Percentiles rank a stretch among this genome's conserved stretches.
Conservation (phyloP, 2,797 vertebrate species). For the Myotis vivesi region DNA sequence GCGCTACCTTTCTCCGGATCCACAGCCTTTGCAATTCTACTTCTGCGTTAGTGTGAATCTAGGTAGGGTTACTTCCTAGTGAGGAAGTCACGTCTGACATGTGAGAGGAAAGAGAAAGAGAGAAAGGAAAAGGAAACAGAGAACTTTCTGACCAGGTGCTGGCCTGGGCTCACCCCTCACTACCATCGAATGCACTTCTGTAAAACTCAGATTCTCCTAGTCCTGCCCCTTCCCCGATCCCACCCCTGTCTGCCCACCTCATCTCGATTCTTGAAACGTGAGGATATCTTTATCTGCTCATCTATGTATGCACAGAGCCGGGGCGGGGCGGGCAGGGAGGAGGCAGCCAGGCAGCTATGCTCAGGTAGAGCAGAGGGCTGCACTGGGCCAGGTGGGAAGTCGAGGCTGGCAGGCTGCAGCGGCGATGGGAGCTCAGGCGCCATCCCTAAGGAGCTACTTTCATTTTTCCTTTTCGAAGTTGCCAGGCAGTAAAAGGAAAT, state of each 20-base stretch:
- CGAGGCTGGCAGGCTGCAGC: conserved; percentile 17
- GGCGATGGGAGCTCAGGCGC: neutral
- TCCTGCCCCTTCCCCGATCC: neutral
- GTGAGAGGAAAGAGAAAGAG: neutral
- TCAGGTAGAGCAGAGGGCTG: neutral
- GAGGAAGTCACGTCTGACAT: neutral
- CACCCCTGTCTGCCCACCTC: neutral
- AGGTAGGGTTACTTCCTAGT: neutral
- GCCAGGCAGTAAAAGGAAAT: conserved; percentile 76
- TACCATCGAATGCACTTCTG: neutral
- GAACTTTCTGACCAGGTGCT: neutral
- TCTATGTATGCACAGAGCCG: neutral
- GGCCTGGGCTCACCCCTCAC: neutral
- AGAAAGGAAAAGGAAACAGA: neutral
- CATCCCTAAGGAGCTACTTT: conserved; percentile 52
- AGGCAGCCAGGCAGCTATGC: neutral
- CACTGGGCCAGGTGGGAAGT: neutral
- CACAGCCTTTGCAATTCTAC: neutral
- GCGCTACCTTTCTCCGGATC: neutral
- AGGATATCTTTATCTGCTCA: neutral
- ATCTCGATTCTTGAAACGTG: neutral
- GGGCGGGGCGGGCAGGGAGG: neutral
- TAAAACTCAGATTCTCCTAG: neutral
- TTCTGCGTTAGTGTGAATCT: neutral
- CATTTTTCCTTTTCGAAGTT: conserved; percentile 51